phyloP scores from a whole-genome alignment of 2,797 vertebrate genomes.

The Gymnoscopelus braueri region DNA sequence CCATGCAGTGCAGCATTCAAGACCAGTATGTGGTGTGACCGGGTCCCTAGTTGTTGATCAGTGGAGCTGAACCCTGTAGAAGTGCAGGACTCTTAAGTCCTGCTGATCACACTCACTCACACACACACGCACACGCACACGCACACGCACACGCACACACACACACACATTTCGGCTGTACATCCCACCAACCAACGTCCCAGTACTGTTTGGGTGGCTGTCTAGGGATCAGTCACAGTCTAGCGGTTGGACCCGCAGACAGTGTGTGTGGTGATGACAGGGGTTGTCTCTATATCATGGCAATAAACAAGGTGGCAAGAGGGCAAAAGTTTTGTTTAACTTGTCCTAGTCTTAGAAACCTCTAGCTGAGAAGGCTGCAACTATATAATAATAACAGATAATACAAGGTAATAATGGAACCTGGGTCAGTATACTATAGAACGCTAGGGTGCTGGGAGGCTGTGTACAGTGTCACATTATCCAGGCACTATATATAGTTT shows the following conservation, averaged over 20 bases:
- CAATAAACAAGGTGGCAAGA: constrained; percentile 41
- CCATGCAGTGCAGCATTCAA: constrained; percentile 47
- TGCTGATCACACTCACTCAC: constrained; percentile 12
- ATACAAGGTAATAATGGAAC: constrained; percentile 61
- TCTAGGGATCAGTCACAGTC: constrained; percentile 70
- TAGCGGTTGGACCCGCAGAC: constrained; percentile 59
- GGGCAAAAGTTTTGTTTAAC: constrained; percentile 14
- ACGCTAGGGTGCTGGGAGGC: not conserved
- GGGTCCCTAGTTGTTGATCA: constrained; percentile 44
- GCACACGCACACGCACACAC: constrained; percentile 18
- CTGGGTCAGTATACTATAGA: constrained; percentile 59
- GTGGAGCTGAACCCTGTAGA: constrained; percentile 43
- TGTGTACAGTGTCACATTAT: constrained; percentile 21
- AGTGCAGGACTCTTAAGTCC: constrained; percentile 39
- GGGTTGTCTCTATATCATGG: constrained; percentile 32
- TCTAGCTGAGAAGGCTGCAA: constrained; percentile 35
- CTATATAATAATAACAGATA: constrained; percentile 55
- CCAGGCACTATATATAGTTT: constrained; percentile 23
- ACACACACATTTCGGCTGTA: constrained; percentile 14
- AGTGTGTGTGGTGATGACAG: constrained; percentile 33
- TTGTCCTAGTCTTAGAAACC: constrained; percentile 30
- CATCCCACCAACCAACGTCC: constrained; percentile 40
- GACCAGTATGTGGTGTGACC: constrained; percentile 51
- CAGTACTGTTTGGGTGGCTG: constrained; percentile 62
- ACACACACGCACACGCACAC: constrained; percentile 7